These are phyloP conservation scores for Sarcoramphus papa DNA, from an alignment of 2,797 vertebrate species.

Conservation along the genomic window DNA sequence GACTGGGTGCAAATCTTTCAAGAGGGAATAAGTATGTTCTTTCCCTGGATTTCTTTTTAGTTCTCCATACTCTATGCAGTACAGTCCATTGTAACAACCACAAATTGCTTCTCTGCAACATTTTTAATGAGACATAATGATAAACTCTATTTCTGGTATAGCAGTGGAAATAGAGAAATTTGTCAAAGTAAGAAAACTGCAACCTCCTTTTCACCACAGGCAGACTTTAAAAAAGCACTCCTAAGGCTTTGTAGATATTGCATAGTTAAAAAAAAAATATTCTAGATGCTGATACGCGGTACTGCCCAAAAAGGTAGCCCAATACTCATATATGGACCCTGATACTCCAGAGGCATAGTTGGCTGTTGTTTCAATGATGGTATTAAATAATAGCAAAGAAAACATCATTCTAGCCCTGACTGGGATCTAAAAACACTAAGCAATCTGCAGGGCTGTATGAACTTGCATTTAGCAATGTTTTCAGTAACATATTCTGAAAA, in stretches of 20 bases:
- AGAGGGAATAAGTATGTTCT: not conserved
- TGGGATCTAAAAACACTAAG: not conserved
- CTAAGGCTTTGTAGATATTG: not conserved
- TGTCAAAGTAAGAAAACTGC: not conserved
- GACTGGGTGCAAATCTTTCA: not conserved
- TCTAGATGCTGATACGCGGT: not conserved
- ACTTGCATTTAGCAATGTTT: not conserved
- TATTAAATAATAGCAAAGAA: not conserved
- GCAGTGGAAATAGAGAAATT: not conserved
- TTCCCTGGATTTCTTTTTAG: not conserved
- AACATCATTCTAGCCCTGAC: not conserved
- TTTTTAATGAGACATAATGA: not conserved
- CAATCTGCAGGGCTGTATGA: not conserved
- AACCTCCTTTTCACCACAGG: not conserved
- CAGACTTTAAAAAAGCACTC: not conserved
- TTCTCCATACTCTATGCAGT: not conserved
- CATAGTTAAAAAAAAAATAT: not conserved
- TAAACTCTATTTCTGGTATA: not conserved
- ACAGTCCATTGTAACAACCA: not conserved
- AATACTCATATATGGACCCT: not conserved
- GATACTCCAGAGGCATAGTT: not conserved
- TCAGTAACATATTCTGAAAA: not conserved
- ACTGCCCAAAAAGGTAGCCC: not conserved
- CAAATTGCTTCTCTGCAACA: not conserved
- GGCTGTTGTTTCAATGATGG: not conserved